Conservation (phyloP, 1,140 invertebrate species). For the Drosophila melanica region DNA sequence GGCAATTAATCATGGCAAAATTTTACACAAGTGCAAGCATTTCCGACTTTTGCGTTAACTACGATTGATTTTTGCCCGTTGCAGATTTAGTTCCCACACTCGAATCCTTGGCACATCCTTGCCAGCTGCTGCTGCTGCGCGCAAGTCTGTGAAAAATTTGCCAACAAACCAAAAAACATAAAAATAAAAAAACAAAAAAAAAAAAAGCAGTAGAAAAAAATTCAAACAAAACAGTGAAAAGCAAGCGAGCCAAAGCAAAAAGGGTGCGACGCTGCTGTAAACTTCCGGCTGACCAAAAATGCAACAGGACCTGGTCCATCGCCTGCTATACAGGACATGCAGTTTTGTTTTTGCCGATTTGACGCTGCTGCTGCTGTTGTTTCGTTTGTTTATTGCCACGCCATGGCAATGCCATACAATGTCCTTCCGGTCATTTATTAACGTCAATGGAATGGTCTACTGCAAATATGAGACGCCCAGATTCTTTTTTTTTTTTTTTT, state of each 20-base stretch:
- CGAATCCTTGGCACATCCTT: slow-evolving; percentile 53
- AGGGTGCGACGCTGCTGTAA: slow-evolving; percentile 79
- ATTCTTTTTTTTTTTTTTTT: slow-evolving; percentile 40
- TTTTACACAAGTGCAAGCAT: slow-evolving; percentile 56
- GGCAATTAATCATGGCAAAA: slow-evolving; percentile 65
- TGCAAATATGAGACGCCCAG: slow-evolving; percentile 40
- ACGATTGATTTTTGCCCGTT: slow-evolving; percentile 68
- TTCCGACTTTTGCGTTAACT: slow-evolving; percentile 59
- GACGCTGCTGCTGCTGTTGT: slow-evolving; percentile 32
- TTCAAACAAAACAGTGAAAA: slow-evolving; percentile 20
- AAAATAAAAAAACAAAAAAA: slow-evolving; percentile 57
- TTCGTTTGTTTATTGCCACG: slow-evolving; percentile 80
- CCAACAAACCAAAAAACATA: slow-evolving; percentile 71
- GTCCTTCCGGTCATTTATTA: slow-evolving; percentile 82
- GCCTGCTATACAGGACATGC: slow-evolving; percentile 46
- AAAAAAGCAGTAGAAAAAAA: slow-evolving; percentile 31
- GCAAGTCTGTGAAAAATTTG: slow-evolving; percentile 73
- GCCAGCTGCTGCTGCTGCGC: slow-evolving; percentile 54
- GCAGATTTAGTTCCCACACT: slow-evolving; percentile 69
- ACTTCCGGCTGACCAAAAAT: slow-evolving; percentile 77
- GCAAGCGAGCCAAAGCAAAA: slow-evolving; percentile 39
- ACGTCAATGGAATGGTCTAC: slow-evolving; percentile 73
- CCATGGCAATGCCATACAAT: slow-evolving; percentile 77
- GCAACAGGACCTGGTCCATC: slow-evolving; percentile 70
- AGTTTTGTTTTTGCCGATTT: slow-evolving; percentile 45